These are phyloP conservation scores for Noctua janthina DNA, from an alignment of 2,888 invertebrate genomes.

Conservation along the genomic window DNA sequence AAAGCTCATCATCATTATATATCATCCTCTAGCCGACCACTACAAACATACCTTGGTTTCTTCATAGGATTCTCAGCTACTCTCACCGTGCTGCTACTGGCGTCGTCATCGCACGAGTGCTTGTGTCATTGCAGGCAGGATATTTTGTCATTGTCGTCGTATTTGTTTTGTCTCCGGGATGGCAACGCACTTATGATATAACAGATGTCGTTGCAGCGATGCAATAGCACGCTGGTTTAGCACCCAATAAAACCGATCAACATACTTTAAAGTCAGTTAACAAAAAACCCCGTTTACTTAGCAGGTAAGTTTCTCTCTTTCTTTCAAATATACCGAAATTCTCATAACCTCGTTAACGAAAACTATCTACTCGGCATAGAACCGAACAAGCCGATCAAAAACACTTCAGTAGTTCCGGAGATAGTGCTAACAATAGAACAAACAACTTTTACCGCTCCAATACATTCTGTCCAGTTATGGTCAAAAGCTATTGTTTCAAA, in stretches of 20 bases:
- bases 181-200: not conserved
- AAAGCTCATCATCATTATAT: not conserved
- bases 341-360: conserved; percentile 41
- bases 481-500: conserved; percentile 61
- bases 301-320: not conserved
- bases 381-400: conserved; percentile 46
- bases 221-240: not conserved
- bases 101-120: not conserved
- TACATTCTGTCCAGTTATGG: conserved; percentile 65
- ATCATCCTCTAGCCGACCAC: not conserved
- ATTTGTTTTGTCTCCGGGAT: not conserved
- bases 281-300: not conserved
- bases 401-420: conserved; percentile 58
- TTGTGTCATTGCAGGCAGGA: not conserved
- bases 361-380: conserved; percentile 25
- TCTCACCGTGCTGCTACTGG: not conserved
- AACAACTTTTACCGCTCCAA: conserved; percentile 66
- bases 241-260: not conserved
- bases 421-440: conserved; percentile 64
- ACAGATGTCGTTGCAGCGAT: not conserved
- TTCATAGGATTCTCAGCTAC: not conserved
- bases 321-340: not conserved
- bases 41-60: not conserved
- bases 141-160: too few species aligned
- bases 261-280: not conserved